phyloP scores from a whole-genome alignment of 2,888 invertebrate species.

The Hypselothyrea guttata region DNA sequence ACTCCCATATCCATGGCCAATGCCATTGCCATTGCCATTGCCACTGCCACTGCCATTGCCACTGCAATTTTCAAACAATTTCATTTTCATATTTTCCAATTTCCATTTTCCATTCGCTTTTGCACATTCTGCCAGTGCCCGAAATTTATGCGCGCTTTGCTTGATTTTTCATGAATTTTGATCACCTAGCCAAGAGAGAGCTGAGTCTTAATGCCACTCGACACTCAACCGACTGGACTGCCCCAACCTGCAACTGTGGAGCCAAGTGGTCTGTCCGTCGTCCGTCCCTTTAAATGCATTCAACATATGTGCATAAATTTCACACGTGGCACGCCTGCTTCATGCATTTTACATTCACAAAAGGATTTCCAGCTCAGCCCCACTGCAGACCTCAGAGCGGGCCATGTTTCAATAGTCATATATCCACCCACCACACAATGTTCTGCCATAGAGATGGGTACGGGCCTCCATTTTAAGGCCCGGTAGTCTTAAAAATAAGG shows the following conservation, averaged over 20 bases:
- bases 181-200: conserved; percentile 40
- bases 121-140: conserved; percentile 26
- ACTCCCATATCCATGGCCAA: not conserved
- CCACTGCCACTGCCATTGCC: conserved; percentile 23
- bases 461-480: too few relatives aligned
- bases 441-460: too few relatives aligned
- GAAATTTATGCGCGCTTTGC: conserved; percentile 44
- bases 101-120: conserved; percentile 35
- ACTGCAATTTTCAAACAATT: conserved; percentile 63
- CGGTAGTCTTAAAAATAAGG: too few relatives aligned
- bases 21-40: conserved; percentile 11
- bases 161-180: conserved; percentile 60
- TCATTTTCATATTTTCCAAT: conserved; percentile 59
- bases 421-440: too few relatives aligned
- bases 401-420: too few relatives aligned
- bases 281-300: conserved; percentile 60
- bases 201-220: not conserved
- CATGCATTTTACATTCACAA: conserved; percentile 70
- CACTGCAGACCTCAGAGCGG: conserved; percentile 13
- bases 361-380: conserved; percentile 55
- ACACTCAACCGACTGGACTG: conserved; percentile 3
- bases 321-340: conserved; percentile 63
- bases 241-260: not conserved
- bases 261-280: not conserved
- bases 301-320: conserved; percentile 77